phyloP scores from a whole-genome alignment of 2,888 invertebrate genomes.

The Pristionchus entomophagus region DNA sequence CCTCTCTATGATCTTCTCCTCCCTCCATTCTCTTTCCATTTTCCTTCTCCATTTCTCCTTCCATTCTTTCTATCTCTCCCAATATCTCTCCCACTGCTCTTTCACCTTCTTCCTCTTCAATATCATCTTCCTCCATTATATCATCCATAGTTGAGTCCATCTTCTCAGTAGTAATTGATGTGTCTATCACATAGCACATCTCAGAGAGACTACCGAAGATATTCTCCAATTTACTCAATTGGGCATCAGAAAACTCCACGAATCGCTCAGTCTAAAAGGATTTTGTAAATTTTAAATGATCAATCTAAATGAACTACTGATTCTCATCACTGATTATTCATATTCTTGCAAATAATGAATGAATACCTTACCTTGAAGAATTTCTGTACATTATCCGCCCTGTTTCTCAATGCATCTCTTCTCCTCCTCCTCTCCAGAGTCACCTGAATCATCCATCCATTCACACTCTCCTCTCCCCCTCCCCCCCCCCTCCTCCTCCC shows the following conservation, averaged over 20 bases:
- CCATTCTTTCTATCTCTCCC: background rate
- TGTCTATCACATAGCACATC: background rate
- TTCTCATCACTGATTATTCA: background rate
- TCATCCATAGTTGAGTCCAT: background rate
- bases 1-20: background rate
- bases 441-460: slow-evolving; percentile 29
- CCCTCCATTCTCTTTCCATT: too few relatives aligned
- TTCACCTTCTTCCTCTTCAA: slow-evolving; percentile 30
- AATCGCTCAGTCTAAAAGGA: slow-evolving; percentile 37
- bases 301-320: too few relatives aligned
- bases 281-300: background rate
- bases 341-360: background rate
- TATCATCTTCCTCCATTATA: slow-evolving; percentile 25
- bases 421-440: slow-evolving; percentile 20
- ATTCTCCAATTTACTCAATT: slow-evolving; percentile 32
- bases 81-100: background rate
- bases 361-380: slow-evolving; percentile 40
- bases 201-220: slow-evolving; percentile 3
- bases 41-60: background rate
- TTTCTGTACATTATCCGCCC: background rate
- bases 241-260: slow-evolving; percentile 43
- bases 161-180: too few relatives aligned
- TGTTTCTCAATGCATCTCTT: slow-evolving; percentile 23
- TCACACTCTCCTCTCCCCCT: too few relatives aligned
- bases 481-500: slow-evolving; percentile 19